A percentile compares a stretch with the other conserved stretches of the same genome.
These are phyloP conservation scores for Papilio elwesi DNA, from an alignment of 2,888 invertebrate species.

Conservation along the genomic window DNA sequence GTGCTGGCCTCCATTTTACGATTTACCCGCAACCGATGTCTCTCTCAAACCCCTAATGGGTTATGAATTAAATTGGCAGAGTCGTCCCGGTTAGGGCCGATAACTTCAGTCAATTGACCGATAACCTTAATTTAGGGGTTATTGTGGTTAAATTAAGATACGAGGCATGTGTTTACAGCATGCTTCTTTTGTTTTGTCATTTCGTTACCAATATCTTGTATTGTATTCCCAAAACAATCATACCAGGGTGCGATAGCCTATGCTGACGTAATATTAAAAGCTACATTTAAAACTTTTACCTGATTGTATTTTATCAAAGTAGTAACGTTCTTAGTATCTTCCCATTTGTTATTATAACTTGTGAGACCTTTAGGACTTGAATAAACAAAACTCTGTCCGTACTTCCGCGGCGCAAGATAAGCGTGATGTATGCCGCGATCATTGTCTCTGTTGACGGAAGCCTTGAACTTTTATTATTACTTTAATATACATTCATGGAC, in stretches of 20 bases:
- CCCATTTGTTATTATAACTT: not conserved
- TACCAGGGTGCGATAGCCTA: not conserved
- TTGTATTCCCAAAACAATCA: constrained; percentile 15
- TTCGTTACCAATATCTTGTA: not conserved
- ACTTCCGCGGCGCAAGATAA: constrained; percentile 24
- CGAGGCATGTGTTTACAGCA: constrained; percentile 50
- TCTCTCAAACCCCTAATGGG: constrained; percentile 68
- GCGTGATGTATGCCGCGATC: constrained; percentile 22
- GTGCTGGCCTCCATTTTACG: constrained; percentile 67
- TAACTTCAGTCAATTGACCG: constrained; percentile 59
- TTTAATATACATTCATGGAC: constrained; percentile 5
- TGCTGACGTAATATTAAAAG: not conserved
- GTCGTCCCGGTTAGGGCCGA: constrained; percentile 62
- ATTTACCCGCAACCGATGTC: constrained; percentile 67
- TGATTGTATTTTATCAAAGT: too few relatives aligned
- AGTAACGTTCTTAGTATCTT: not conserved
- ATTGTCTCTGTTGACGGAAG: constrained; percentile 17
- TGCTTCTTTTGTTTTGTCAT: constrained; percentile 43
- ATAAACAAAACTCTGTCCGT: constrained; percentile 7
- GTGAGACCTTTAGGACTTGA: constrained; percentile 5
- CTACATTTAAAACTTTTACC: too few relatives aligned
- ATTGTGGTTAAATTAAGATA: constrained; percentile 61
- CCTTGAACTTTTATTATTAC: constrained; percentile 28
- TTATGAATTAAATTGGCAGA: constrained; percentile 72
- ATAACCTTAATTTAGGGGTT: constrained; percentile 66